phyloP scores from a whole-genome alignment of 2,888 invertebrate genomes.

The Dendrolimus pini region DNA sequence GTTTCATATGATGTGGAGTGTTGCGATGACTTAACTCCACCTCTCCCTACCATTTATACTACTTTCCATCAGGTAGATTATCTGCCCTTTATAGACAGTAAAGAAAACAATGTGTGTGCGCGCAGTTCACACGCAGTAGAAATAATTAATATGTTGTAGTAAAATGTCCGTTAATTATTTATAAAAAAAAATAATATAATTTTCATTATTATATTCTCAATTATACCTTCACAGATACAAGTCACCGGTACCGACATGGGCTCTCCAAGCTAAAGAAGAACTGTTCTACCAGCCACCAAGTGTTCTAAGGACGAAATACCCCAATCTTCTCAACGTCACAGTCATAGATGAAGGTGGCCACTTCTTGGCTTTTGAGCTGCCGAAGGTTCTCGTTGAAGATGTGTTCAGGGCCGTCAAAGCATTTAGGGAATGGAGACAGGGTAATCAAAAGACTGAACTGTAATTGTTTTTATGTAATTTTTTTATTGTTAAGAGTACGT shows the following conservation, averaged over 20 bases:
- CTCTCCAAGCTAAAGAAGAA: conserved; percentile 83
- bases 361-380: conserved; percentile 88
- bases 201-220: too few relatives aligned
- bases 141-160: too few relatives aligned
- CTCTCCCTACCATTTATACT: too few relatives aligned
- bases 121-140: too few relatives aligned
- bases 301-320: conserved; percentile 73
- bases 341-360: conserved; percentile 85
- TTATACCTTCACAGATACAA: conserved; percentile 19
- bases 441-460: conserved; percentile 32
- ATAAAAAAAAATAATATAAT: too few relatives aligned
- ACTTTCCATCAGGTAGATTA: too few relatives aligned
- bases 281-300: conserved; percentile 74
- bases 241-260: conserved; percentile 78
- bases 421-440: conserved; percentile 30
- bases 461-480: conserved; percentile 14
- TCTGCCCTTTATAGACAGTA: too few relatives aligned
- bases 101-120: too few relatives aligned
- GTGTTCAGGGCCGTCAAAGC: conserved; percentile 62
- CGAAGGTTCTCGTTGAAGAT: conserved; percentile 80
- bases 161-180: too few relatives aligned
- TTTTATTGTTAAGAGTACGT: background rate
- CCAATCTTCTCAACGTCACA: conserved; percentile 80
- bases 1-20: too few relatives aligned
- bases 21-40: too few relatives aligned